Evolutionary conservation across 2,113 vertebrate genomes (phyloP), one percentile per base, ranked within the genome.

Genomic region (Eubucco bourcierii): DNA sequence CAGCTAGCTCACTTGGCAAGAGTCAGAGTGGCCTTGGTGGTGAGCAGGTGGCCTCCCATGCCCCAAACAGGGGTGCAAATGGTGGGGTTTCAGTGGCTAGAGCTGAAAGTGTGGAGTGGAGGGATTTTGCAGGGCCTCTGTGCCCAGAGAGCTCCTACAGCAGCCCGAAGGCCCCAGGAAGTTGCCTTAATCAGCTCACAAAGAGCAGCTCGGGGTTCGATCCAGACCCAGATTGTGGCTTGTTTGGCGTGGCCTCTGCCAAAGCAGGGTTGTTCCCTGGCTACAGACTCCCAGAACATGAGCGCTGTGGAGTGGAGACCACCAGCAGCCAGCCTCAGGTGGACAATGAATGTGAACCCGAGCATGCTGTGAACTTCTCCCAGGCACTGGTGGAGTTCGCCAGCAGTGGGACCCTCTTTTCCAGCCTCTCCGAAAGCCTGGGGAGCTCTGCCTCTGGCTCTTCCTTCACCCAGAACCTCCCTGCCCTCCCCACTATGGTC

Each of bases 301-400:
- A 79, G 70, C 2, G 3, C 0, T 53, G 66, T 0, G 1, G 24
- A 31, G 68, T 28, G 0, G 91, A 92, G 29, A 31, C 52, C 68
- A 1, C 9, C 63, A 28, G 28, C 0, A 8, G 33, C 1, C 70
- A 78, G 74, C 76, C 66, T 58, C 93, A 11, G 95, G 85, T 1
- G 68, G 95, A 92, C 93, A 56, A 20, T 3, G 89, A 90, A 7
- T 59, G 67, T 9, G 98, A 99, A 56, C 98, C 98, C 2, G 98
- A 98, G 76, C 98, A 98, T 3, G 98, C 98, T 0, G 98, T 99
- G 39, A 98, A 97, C 96, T 99, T 99, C 96, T 99, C 99, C 0
- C 99, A 99, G 87, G 99, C 99, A 1, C 97, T 99, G 31, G 98
- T 98, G 66, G 98, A 99, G 94, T 99, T 99, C 8, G 98, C 98